Evolutionary conservation across 2,888 invertebrate genomes (phyloP).

Genomic region (Cephus pygmeus): DNA sequence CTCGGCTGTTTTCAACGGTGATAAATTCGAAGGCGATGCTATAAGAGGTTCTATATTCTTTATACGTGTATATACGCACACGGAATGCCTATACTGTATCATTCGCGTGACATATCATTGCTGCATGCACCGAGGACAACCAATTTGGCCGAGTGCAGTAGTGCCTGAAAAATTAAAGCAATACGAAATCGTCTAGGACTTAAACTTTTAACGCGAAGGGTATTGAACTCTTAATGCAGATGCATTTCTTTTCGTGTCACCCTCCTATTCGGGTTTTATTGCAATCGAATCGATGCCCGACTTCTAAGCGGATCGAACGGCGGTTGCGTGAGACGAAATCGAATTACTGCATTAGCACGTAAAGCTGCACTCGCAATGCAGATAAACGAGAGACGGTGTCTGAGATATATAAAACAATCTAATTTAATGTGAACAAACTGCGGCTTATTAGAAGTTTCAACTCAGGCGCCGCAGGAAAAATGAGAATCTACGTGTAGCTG

Average conservation of each 20-base stretch:
- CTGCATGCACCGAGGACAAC: neutral
- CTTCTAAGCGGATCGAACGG: neutral
- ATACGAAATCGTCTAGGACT: neutral
- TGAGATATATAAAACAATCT: neutral
- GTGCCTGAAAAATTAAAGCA: neutral
- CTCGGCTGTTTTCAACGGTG: constrained; percentile 14
- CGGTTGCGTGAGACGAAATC: neutral
- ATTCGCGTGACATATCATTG: neutral
- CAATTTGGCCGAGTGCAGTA: neutral
- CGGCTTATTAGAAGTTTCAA: neutral
- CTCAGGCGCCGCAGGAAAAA: neutral
- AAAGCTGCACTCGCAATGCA: neutral
- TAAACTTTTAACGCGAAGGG: neutral
- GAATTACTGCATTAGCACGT: neutral
- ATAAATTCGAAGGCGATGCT: constrained; percentile 37
- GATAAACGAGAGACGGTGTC: neutral
- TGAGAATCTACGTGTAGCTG: neutral
- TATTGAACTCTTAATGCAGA: neutral
- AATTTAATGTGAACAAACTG: neutral
- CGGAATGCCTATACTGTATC: neutral
- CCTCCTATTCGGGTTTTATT: neutral
- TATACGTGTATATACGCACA: no score
- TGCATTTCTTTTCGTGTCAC: neutral
- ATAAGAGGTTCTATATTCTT: neutral
- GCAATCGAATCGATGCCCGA: neutral